Conservation (phyloP, 2,113 vertebrate species). For the Coptodon bakossiorum region DNA sequence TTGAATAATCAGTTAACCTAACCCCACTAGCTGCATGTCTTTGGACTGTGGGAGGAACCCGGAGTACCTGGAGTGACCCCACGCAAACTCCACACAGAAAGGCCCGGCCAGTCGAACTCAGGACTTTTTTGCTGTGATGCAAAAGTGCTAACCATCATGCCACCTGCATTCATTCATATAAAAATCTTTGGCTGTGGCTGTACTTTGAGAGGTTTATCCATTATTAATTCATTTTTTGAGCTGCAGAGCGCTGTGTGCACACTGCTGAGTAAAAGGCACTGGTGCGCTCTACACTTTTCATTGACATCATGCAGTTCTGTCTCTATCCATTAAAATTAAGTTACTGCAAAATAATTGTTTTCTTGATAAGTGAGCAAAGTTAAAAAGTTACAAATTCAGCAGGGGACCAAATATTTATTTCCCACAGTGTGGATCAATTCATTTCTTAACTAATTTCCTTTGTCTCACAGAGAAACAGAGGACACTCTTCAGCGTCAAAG, state of each 20-base stretch:
- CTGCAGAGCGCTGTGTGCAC: background rate
- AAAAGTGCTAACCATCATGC: background rate
- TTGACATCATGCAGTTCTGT: background rate
- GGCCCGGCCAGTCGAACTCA: background rate
- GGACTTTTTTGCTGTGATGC: background rate
- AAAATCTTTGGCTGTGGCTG: background rate
- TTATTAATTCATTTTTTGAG: background rate
- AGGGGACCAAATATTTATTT: rapidly evolving
- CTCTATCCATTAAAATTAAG: background rate
- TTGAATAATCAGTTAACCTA: background rate
- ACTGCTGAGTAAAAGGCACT: background rate
- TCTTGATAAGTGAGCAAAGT: background rate
- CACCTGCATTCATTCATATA: background rate
- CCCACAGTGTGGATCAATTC: background rate
- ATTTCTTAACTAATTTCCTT: background rate
- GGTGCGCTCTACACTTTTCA: background rate
- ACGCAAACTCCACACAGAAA: background rate
- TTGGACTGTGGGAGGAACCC: background rate
- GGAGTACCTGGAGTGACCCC: background rate
- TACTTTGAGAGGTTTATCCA: background rate
- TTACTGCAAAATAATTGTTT: background rate
- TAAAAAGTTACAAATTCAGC: background rate
- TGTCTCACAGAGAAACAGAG: background rate
- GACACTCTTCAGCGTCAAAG: background rate
- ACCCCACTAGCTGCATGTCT: background rate